phyloP scores from a whole-genome alignment of 1,140 invertebrate genomes.

The Tetragonula clypearis region DNA sequence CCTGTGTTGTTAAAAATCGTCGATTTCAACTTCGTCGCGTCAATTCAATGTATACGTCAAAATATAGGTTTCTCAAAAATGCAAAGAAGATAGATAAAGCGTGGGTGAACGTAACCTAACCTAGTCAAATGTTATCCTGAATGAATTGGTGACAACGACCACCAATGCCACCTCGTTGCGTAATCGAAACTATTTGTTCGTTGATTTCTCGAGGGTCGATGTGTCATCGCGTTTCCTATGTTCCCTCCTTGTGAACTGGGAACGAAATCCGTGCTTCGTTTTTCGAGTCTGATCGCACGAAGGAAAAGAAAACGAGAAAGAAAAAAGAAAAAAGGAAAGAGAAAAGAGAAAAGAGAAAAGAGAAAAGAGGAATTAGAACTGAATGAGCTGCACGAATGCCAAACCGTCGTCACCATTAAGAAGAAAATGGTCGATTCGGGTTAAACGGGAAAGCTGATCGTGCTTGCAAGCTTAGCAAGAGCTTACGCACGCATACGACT shows the following conservation, averaged over 20 bases:
- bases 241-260: neutral
- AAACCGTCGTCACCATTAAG: neutral
- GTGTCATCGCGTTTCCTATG: neutral
- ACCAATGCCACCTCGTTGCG: neutral
- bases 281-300: neutral
- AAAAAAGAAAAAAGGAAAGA: too few species aligned
- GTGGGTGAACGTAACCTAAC: too few species aligned
- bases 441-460: constrained; percentile 23
- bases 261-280: neutral
- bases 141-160: neutral
- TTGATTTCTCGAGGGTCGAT: neutral
- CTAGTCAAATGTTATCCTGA: neutral
- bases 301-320: too few species aligned
- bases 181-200: neutral
- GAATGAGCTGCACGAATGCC: neutral
- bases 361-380: neutral
- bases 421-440: constrained; percentile 9
- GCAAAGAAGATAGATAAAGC: neutral
- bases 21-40: too few species aligned
- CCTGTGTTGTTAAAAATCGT: too few species aligned
- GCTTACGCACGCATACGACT: constrained; percentile 43
- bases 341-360: too few species aligned
- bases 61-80: neutral
- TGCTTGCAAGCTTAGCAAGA: constrained; percentile 42
- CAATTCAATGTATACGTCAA: too few species aligned